These are phyloP conservation scores for Hydrozoanthus gracilis DNA, from an alignment of 92 coral and sea anemone genomes.

Conservation along the genomic window DNA sequence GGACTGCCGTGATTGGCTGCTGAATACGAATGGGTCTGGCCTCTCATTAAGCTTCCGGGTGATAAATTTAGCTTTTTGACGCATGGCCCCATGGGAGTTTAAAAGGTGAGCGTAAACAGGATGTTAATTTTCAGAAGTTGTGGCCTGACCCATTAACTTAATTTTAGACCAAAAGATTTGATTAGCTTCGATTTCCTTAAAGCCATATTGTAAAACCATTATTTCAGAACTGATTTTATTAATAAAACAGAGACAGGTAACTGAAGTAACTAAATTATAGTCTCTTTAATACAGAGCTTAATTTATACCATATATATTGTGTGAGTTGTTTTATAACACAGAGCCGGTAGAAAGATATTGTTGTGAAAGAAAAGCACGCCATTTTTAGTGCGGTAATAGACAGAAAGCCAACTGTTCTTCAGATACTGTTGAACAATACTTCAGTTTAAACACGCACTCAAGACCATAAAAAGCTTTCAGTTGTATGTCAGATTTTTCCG, in stretches of 20 bases:
- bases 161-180: neutral
- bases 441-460: neutral
- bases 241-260: too few species aligned
- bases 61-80: slow-evolving; percentile 14
- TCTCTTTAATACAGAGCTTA: neutral
- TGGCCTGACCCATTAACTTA: neutral
- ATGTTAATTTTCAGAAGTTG: neutral
- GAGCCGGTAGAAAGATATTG: neutral
- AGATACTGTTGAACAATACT: neutral
- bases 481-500: neutral
- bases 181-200: neutral
- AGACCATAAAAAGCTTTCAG: neutral
- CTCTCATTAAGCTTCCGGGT: slow-evolving; percentile 23
- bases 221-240: too few species aligned
- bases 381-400: neutral
- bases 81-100: neutral
- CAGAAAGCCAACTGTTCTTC: neutral
- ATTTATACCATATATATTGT: neutral
- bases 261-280: too few species aligned
- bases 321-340: neutral
- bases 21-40: slow-evolving; percentile 1
- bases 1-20: slow-evolving; percentile 23
- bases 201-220: neutral
- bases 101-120: slow-evolving; percentile 19
- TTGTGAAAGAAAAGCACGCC: neutral